Conservation (phyloP, 2,888 invertebrate species). For the Lasioglossum figueresi region DNA sequence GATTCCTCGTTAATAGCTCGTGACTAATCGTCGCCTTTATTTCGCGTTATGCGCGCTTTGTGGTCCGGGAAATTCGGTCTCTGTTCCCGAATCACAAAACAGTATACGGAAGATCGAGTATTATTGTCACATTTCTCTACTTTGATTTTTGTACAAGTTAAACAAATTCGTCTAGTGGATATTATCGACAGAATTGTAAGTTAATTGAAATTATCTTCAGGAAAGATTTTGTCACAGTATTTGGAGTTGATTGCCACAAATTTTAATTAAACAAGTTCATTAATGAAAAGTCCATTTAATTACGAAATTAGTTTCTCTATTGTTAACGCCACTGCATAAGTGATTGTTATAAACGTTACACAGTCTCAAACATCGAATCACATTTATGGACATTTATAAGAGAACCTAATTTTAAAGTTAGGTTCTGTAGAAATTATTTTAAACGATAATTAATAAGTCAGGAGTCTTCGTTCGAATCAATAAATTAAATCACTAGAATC, state of each 20-base stretch:
- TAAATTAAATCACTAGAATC: too few species aligned
- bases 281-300: neutral
- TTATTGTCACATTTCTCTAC: neutral
- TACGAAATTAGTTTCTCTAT: neutral
- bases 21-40: constrained; percentile 53
- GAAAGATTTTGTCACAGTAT: neutral
- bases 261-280: neutral
- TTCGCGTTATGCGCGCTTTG: constrained; percentile 32
- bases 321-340: neutral
- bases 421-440: too few species aligned
- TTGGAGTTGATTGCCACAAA: neutral
- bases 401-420: too few species aligned
- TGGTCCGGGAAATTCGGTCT: constrained; percentile 1
- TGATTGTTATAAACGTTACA: neutral
- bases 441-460: too few species aligned
- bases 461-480: too few species aligned
- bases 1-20: constrained; percentile 59
- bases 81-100: neutral
- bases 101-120: neutral
- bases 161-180: neutral
- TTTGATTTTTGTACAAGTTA: neutral
- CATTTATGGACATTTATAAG: too few species aligned
- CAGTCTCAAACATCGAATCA: neutral
- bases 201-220: neutral
- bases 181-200: neutral